These are phyloP conservation scores for Labeo rohita DNA, from an alignment of 2,113 vertebrate species.

Conservation along the genomic window DNA sequence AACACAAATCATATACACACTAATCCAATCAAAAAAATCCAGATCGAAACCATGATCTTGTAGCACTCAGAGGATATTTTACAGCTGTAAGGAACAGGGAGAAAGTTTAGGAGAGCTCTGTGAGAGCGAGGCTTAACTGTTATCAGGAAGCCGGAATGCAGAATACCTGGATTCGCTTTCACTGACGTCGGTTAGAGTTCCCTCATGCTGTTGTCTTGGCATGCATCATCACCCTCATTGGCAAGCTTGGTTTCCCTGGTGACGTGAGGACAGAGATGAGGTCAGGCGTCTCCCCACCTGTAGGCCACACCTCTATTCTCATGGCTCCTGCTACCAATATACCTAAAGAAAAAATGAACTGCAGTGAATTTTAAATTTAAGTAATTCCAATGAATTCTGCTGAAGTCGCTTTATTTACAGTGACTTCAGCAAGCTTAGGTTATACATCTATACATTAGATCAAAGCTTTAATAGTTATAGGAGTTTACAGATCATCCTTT, in stretches of 20 bases:
- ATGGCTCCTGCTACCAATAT: neutral
- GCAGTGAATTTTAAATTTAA: too few relatives aligned
- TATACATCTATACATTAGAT: neutral
- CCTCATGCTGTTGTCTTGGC: slow-evolving; percentile 34
- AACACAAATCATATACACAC: neutral
- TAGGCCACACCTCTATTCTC: slow-evolving; percentile 48
- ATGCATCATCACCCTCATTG: neutral
- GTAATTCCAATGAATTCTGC: too few relatives aligned
- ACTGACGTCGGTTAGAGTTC: slow-evolving; percentile 14
- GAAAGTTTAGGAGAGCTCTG: neutral
- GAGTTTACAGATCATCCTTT: neutral
- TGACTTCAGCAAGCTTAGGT: slow-evolving; percentile 27
- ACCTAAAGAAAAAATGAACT: neutral
- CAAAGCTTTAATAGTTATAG: neutral
- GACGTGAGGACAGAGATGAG: slow-evolving; percentile 50
- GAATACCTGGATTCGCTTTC: neutral
- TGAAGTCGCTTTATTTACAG: slow-evolving; percentile 34
- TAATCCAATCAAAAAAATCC: neutral
- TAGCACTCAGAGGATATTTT: neutral
- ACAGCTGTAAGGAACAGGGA: neutral
- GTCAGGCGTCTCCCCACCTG: slow-evolving; percentile 54
- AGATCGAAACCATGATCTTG: neutral
- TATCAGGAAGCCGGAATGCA: neutral
- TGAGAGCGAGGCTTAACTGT: neutral
- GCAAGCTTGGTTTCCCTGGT: slow-evolving; percentile 4